Percentiles rank a stretch among this genome's conserved stretches.
phyloP scores from a whole-genome alignment of 2,113 vertebrate species.

The Strix uralensis region DNA sequence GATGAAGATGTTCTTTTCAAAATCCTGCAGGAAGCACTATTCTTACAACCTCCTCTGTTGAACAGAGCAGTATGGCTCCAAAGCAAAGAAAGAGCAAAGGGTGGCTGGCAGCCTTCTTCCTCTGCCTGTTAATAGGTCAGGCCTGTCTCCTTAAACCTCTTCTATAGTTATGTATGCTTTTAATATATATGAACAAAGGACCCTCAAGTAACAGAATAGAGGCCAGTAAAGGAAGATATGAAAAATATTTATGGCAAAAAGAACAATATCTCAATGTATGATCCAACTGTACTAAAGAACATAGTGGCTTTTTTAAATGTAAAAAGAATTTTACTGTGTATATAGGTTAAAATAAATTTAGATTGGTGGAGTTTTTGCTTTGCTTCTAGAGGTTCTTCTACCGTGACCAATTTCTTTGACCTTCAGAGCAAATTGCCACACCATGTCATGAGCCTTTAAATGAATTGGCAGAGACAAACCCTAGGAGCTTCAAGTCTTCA shows the following conservation, averaged over 20 bases:
- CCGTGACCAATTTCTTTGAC: not conserved
- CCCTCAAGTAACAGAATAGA: not conserved
- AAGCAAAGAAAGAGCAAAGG: not conserved
- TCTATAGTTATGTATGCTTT: not conserved
- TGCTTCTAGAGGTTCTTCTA: not conserved
- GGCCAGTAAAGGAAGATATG: not conserved
- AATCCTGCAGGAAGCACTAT: not conserved
- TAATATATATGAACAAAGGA: not conserved
- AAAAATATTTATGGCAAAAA: not conserved
- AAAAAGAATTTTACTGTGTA: not conserved
- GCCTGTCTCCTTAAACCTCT: not conserved
- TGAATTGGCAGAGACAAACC: not conserved
- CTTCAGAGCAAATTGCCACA: not conserved
- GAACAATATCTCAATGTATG: not conserved
- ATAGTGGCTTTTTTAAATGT: not conserved
- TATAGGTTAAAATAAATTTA: not conserved
- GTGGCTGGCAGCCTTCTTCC: not conserved
- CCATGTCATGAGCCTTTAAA: not conserved
- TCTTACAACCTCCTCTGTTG: not conserved
- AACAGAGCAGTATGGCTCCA: not conserved
- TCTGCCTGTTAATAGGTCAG: not conserved
- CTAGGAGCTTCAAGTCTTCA: not conserved
- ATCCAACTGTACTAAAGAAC: not conserved
- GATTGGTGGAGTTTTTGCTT: not conserved
- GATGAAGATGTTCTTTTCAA: not conserved